These are phyloP conservation scores for Struthidea cinerea DNA, from an alignment of 2,113 vertebrate genomes.

Conservation along the genomic window DNA sequence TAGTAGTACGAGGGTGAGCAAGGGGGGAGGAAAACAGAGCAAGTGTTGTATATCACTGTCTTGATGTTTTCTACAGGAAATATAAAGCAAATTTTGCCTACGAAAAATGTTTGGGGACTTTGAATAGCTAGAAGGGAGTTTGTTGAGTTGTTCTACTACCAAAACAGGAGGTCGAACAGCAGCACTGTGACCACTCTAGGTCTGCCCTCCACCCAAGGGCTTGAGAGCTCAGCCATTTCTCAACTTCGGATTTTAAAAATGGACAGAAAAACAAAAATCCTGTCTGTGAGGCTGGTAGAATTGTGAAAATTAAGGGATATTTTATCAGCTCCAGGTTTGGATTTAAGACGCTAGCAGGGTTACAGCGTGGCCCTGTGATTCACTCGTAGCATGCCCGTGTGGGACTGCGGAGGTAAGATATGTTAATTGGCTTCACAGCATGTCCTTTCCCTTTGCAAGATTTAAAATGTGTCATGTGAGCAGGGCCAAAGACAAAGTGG, in stretches of 20 bases:
- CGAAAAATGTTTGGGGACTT: not conserved
- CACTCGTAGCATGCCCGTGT: not conserved
- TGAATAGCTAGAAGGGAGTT: not conserved
- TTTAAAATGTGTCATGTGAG: conserved; percentile 20
- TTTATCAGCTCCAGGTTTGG: not conserved
- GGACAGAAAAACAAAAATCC: not conserved
- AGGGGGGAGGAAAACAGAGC: not conserved
- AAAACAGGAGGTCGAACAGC: not conserved
- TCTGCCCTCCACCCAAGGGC: not conserved
- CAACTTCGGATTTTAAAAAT: not conserved
- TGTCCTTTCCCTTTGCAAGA: conserved; percentile 34
- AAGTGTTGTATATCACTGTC: not conserved
- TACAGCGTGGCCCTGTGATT: not conserved
- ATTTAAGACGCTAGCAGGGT: not conserved
- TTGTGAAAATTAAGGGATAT: not conserved
- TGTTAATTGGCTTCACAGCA: conserved; percentile 39
- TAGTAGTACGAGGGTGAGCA: not conserved
- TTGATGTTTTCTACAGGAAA: not conserved
- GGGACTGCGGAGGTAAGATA: conserved; percentile 28
- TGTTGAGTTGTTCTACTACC: not conserved
- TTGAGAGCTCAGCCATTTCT: not conserved
- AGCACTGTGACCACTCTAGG: not conserved
- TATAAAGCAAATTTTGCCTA: not conserved
- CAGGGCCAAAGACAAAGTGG: conserved; percentile 54
- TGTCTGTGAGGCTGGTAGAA: not conserved